Percentiles rank a stretch among this genome's conserved stretches.
Evolutionary conservation across 2,113 vertebrate genomes (phyloP).

Genomic region (Ifrita kowaldi): DNA sequence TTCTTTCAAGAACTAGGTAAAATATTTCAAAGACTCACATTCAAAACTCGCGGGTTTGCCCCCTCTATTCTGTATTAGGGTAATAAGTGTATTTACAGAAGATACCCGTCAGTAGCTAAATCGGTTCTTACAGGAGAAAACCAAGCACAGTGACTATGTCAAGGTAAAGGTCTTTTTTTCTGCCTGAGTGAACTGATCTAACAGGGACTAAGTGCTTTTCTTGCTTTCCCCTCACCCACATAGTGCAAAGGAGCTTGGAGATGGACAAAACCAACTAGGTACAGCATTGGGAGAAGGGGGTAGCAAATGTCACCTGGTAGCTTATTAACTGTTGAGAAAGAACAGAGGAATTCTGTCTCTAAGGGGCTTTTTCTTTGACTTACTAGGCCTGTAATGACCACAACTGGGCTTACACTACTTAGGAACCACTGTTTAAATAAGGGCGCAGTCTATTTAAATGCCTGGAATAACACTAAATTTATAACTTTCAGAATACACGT

Average conservation of each 20-base stretch:
- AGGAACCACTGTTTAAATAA: not conserved
- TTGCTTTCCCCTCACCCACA: not conserved
- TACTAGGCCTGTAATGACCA: not conserved
- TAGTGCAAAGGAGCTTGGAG: not conserved
- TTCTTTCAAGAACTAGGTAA: not conserved
- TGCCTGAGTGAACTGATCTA: not conserved
- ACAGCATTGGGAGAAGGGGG: not conserved
- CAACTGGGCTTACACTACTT: not conserved
- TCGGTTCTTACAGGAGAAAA: not conserved
- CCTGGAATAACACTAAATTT: not conserved
- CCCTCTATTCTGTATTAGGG: not conserved
- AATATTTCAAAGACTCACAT: not conserved
- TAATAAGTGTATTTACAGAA: not conserved
- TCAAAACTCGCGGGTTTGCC: not conserved
- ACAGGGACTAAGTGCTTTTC: not conserved
- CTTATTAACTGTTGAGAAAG: not conserved
- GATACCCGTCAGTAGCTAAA: not conserved
- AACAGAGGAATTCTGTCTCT: not conserved
- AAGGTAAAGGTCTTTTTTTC: not conserved
- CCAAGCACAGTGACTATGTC: rapidly evolving
- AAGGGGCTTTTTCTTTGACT: not conserved
- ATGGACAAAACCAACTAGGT: not conserved
- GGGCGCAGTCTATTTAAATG: not conserved
- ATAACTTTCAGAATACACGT: not conserved
- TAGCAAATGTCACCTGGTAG: not conserved